Evolutionary conservation across 2,888 invertebrate species (phyloP).

Genomic region (Eurytoma adleriae): DNA sequence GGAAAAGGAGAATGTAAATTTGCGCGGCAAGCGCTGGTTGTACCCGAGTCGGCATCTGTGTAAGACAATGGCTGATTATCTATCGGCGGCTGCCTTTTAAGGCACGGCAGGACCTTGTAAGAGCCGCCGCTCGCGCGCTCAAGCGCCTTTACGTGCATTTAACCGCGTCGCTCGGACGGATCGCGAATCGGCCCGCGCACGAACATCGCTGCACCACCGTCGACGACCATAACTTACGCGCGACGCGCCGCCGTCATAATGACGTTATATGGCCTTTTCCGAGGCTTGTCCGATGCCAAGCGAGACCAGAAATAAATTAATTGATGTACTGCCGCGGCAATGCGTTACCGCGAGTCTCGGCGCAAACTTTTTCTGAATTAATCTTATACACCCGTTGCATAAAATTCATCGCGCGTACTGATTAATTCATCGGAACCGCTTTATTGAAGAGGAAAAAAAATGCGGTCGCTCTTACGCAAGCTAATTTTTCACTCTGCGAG

Average conservation of each 20-base stretch:
- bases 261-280: constrained; percentile 24
- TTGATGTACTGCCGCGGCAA: constrained; percentile 21
- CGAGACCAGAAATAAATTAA: constrained; percentile 30
- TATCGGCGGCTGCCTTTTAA: constrained; percentile 66
- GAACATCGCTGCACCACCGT: not conserved
- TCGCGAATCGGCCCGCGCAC: constrained; percentile 6
- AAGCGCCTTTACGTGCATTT: constrained; percentile 19
- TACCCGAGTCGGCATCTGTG: constrained; percentile 61
- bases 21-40: constrained; percentile 55
- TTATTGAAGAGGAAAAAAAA: too few species aligned
- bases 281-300: constrained; percentile 3
- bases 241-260: constrained; percentile 34
- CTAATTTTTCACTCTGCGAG: not conserved
- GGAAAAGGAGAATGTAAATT: constrained; percentile 58
- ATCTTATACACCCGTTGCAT: not conserved
- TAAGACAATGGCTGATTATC: constrained; percentile 73
- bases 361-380: not conserved
- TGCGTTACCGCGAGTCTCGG: not conserved
- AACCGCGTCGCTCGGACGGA: constrained; percentile 1
- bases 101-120: constrained; percentile 45
- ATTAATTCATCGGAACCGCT: too few species aligned
- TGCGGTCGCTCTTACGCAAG: not conserved
- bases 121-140: not conserved
- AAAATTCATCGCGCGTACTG: too few species aligned
- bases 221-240: constrained; percentile 40